Base-by-base conservation (phyloP, 2,888 invertebrate species). In the Sarcophaga caerulescens region DNA sequence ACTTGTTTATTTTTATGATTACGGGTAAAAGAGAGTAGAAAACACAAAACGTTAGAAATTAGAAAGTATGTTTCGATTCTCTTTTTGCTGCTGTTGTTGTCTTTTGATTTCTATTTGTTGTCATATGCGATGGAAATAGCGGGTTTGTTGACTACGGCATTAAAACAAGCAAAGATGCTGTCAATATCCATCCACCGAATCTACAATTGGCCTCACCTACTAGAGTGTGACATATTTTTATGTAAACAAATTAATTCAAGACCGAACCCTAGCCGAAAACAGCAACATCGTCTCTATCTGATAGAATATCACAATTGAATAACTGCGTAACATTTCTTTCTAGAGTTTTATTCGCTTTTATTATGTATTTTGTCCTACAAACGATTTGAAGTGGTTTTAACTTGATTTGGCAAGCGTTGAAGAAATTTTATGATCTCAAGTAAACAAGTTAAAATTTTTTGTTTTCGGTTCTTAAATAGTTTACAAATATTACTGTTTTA, bases 111-210 rank as follows among this genome's bases (percentile, higher is more conserved):
- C 25, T 19, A 12, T 35, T 25, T 66, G 4, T 65, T 85, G 82
- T 85, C 85, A 85, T 79, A 85, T 79, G 82, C 75, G 75, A 71
- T 35, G 66, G 82, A 82, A 82, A 85, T 85, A 75, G 70, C 70
- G 63, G 75, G 25, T 75, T 75, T 52, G 52, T 52, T 52, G 47
- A 66, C 63, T 63, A 25, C 63, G 23, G n/a, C 66, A 44, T 25
- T 44, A 25, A 44, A 25, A 25, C 10, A n/a, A 44, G 19, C 45
- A 45, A 68, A 45, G 45, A 19, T 52, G 19, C 5, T 52, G 69
- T 52, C 52, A 52, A 19, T 52, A 52, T n/a, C 23, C 17, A 11
- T 59, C 35, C 52, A 57, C n/a, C 21, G 21, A 52, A 52, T 52
- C 17, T 17, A 14, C 17, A 52, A 14, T 12, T 14, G 17, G 52